Evolutionary conservation across 2,888 invertebrate genomes (phyloP), one percentile per base, ranked within the genome.

Genomic region (Leptinotarsa juncta): DNA sequence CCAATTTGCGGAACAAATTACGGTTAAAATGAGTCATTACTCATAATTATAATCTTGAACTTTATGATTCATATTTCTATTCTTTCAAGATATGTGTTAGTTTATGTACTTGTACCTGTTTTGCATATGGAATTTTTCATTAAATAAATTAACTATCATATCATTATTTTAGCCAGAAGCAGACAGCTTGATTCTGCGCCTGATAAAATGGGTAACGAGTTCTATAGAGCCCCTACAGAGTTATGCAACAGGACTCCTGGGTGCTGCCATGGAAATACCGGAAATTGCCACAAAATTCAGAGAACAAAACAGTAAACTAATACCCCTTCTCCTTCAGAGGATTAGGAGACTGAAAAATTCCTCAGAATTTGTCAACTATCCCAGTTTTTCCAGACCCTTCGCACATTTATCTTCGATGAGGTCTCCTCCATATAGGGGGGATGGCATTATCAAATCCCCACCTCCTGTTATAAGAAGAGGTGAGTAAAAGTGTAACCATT

Each of bases 231-330:
- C 98, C 0, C 89, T 99, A 55, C 94, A 96, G 86, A 97, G 96
- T 78, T 99, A 98, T 88, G 96, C 98, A 0, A 96, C 96, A 0
- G 98, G 98, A 0, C 89, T 99, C 20, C 89, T 99, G 42, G 98
- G 97, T 0, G 95, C 97, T 15, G 97, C 98, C 0, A 97, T 99
- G 97, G 98, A 99, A 87, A 94, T 97, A 4, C 96, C 96, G 81
- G 99, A 99, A 82, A 96, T 98, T 74, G 98, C 98, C 0, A 94
- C 96, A 4, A 94, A 94, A 83, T 96, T 94, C 85, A 90, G 92
- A 80, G 97, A 97, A 79, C 91, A 94, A 82, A 98, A 97, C 85
- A 92, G 94, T 67, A 92, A 92, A 85, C 89, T 98, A 84, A 96
- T 98, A 71, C 97, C 97, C 16, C 88, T 96, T 67, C 94, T 98